Base-by-base conservation (phyloP, 2,888 invertebrate genomes). In the Calliopum simillimum region DNA sequence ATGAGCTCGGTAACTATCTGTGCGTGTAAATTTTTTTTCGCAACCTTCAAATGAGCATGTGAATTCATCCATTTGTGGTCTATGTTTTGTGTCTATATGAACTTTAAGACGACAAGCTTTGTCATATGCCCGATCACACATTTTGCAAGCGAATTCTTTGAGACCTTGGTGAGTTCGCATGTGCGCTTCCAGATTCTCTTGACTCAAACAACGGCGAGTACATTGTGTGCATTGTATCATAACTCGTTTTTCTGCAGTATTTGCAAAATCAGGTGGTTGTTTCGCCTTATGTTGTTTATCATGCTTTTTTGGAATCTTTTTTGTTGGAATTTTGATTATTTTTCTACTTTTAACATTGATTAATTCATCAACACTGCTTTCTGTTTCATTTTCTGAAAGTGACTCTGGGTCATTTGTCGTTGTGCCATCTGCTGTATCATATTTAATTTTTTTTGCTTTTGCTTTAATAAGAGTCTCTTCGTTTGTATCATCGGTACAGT, bases 41-140 rank as follows among this genome's bases (percentile, higher is more conserved):
- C 79, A 78, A 23, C 76, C 75, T 41, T 76, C 76, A 51, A 73
- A 71, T 14, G 76, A 73, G 16, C 79, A 79, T 47, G 74, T 73
- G 21, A 72, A 75, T n/a, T 69, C 74, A 12, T 73, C 65, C 23
- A 68, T 71, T 16, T 73, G 71, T 16, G 74, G 74, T 1, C 73
- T 68, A 16, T 79, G 79, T 6, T 66, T 61, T 25, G 76, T 75
- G 4, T 65, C 55, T 5, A 78, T 64, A 43, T 79, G 79, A 11
- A 59, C 68, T 12, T 74, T 77, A n/a, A 76, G 47, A 46, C 74
- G 73, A 2, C 58, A 70, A 1, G 72, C 71, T 59, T 76, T 76
- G 19, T 73, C 74, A 71, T 2, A 72, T 46, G n/a, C 69, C 69
- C 11, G 64, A n/a, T 66, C 44, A 14, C 66, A 56, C 23, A 70